Evolutionary conservation across 92 coral and sea anemone genomes (phyloP).

Genomic region (Phenganax subtilis): DNA sequence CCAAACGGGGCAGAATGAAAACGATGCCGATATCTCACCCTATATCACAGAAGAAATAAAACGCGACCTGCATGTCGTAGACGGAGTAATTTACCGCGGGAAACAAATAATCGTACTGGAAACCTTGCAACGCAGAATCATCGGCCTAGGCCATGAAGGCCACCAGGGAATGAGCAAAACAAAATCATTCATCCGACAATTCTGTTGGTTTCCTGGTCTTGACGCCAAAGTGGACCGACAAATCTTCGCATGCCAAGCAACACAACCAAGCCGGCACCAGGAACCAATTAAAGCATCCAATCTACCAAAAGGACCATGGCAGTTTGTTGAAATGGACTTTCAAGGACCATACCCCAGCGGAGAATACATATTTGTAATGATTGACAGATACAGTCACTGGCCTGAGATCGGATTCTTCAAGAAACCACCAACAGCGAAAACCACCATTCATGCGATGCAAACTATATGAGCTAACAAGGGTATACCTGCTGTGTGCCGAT

Average conservation of each 20-base stretch:
- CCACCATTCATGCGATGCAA: background rate
- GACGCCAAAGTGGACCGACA: conserved; percentile 2
- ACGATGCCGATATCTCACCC: background rate
- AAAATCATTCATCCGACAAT: conserved; percentile 14
- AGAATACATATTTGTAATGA: background rate
- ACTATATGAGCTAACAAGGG: background rate
- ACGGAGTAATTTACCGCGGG: conserved; percentile 8
- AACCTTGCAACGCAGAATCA: background rate
- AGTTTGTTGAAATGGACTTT: background rate
- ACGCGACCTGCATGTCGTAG: background rate
- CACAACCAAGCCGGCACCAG: background rate
- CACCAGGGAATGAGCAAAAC: conserved; percentile 20
- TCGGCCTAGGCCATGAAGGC: conserved; percentile 2
- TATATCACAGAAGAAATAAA: conserved; percentile 8
- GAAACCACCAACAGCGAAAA: background rate
- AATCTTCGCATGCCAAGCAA: conserved; percentile 22
- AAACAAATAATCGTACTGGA: background rate
- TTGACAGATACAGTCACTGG: conserved; percentile 10
- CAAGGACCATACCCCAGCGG: background rate
- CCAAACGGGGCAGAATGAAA: conserved; percentile 10
- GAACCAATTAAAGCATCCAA: conserved; percentile 5
- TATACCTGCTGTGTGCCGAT: background rate
- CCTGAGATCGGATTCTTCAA: conserved; percentile 1
- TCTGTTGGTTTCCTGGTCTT: conserved; percentile 10
- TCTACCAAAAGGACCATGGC: conserved; percentile 1